Evolutionary conservation across 2,888 invertebrate genomes (phyloP).

Genomic region (Parasteatoda lunata): DNA sequence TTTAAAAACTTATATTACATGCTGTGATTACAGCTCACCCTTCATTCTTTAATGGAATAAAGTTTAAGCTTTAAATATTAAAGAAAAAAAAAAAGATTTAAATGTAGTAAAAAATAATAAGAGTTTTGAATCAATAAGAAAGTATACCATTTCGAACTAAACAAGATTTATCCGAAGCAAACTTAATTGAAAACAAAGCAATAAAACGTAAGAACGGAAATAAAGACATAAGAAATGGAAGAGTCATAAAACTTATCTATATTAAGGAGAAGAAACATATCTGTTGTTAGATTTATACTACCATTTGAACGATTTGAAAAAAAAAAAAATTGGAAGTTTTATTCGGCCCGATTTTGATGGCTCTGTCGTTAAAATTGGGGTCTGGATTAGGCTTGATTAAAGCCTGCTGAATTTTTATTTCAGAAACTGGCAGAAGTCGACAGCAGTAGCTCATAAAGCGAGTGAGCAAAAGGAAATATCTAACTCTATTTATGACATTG

Average conservation of each 20-base stretch:
- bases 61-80: no score
- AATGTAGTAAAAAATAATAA: no score
- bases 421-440: constrained; percentile 8
- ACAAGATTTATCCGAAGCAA: neutral
- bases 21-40: no score
- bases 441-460: constrained; percentile 45
- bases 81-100: no score
- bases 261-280: constrained; percentile 29
- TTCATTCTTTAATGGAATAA: no score
- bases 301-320: constrained; percentile 36
- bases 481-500: constrained; percentile 40
- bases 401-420: constrained; percentile 53
- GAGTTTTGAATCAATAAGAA: no score
- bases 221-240: neutral
- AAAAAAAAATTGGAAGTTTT: constrained; percentile 17
- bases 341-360: constrained; percentile 30
- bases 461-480: constrained; percentile 11
- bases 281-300: constrained; percentile 23
- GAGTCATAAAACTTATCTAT: constrained; percentile 39
- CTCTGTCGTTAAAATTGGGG: constrained; percentile 25
- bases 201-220: neutral
- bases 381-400: constrained; percentile 55
- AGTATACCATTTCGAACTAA: neutral
- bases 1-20: no score
- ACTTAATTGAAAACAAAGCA: neutral